Evolutionary conservation across 2,797 vertebrate genomes (phyloP), one percentile per base, ranked within the genome.

Genomic region (Malacoctenus gilli): DNA sequence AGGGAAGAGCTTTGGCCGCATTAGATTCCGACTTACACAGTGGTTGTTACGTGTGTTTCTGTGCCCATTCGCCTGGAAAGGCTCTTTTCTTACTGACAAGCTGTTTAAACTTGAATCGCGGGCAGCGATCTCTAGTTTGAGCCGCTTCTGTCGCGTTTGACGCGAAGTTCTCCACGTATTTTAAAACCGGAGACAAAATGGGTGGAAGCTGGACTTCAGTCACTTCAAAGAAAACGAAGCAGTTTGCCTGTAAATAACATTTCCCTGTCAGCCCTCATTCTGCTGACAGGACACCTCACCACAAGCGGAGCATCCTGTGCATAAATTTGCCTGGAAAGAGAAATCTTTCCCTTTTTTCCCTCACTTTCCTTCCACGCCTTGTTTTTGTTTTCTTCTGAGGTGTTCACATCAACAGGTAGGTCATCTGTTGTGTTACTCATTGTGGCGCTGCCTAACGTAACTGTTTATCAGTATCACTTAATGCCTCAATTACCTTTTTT

Each of bases 401-500:
- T 41, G 39, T 14, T 53, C 53, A 35, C 35, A 14, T 80, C 72
- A 85, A 81, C 81, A 83, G 87, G 88, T 90, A 67, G 18, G 82
- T 79, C 15, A 14, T 8, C 37, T 32, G 22, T 23, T 23, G 25
- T 28, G 38, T 11, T 12, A 20, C 3, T 3, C 2, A 34, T 41
- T 31, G 8, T 0, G 21, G 20, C 11, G 8, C 15, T 38, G n/a
- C 23, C 25, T 1, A 41, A 8, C 14, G 2, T 28, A 7, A 4
- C 0, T 30, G 38, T 40, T 38, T 18, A 10, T 21, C n/a, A n/a
- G n/a, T n/a, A n/a, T n/a, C n/a, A n/a, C n/a, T n/a, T n/a, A n/a
- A n/a, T n/a, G n/a, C n/a, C n/a, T n/a, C n/a, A n/a, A n/a, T n/a
- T n/a, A n/a, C n/a, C n/a, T n/a, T n/a, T n/a, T n/a, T n/a, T n/a